Conservation (phyloP, 2,888 invertebrate species). For the Notodonta dromedarius region DNA sequence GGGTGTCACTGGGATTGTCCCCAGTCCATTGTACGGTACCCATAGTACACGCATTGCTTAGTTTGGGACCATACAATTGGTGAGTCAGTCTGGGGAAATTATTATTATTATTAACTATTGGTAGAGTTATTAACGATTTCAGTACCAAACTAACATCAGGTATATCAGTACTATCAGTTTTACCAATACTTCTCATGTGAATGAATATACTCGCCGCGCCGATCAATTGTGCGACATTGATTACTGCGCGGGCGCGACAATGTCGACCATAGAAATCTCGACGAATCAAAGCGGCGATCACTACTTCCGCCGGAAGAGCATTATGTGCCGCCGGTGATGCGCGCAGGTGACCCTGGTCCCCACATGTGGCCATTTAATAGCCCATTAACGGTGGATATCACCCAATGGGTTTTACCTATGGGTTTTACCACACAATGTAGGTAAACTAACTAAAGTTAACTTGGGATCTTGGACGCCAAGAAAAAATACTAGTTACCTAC, state of each 20-base stretch:
- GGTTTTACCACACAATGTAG: neutral
- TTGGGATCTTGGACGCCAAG: no score
- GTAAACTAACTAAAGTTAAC: no score
- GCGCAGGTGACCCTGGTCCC: conserved; percentile 62
- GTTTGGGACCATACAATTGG: no score
- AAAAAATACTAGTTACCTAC: no score
- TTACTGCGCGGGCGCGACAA: conserved; percentile 55
- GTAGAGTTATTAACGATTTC: no score
- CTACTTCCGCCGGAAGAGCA: conserved; percentile 74
- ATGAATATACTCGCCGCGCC: conserved; percentile 23
- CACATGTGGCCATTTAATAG: neutral
- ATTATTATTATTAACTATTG: no score
- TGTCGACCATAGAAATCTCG: conserved; percentile 28
- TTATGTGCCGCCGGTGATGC: conserved; percentile 74
- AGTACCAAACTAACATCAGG: no score
- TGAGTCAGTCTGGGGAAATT: no score
- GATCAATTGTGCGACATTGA: conserved; percentile 48
- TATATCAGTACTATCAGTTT: no score
- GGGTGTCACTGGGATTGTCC: no score
- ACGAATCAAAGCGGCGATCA: conserved; percentile 48
- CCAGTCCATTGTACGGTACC: no score
- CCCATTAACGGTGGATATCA: neutral
- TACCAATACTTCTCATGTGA: conserved; percentile 8
- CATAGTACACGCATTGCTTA: no score
- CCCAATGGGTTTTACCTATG: neutral